phyloP scores from a whole-genome alignment of 1,140 invertebrate species.

The Pseudomyrmex gracilis region DNA sequence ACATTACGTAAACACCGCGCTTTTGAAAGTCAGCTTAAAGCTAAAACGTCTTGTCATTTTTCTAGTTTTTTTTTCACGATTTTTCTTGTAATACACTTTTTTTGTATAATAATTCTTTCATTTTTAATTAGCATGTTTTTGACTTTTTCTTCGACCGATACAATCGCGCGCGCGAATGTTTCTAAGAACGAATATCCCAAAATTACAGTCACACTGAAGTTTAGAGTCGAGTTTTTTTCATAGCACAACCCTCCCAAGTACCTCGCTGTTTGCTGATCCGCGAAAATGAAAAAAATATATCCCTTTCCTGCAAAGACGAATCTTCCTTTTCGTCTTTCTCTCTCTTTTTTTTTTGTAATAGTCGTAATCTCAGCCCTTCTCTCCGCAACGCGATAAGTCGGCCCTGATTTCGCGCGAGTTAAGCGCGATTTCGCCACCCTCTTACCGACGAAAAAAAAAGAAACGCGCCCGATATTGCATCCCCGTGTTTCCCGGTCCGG shows the following conservation, averaged over 20 bases:
- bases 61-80: not conserved
- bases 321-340: no score
- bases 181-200: not conserved
- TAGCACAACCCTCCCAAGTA: not conserved
- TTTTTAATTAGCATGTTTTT: not conserved
- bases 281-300: constrained; percentile 56
- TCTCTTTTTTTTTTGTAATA: constrained; percentile 43
- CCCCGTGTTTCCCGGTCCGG: not conserved
- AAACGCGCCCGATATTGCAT: constrained; percentile 59
- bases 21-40: not conserved
- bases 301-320: not conserved
- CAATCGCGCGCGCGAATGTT: not conserved
- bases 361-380: constrained; percentile 51
- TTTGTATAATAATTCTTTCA: not conserved
- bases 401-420: constrained; percentile 38
- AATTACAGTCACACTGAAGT: constrained; percentile 14
- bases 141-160: not conserved
- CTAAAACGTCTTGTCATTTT: no score
- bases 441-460: constrained; percentile 28
- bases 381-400: constrained; percentile 58
- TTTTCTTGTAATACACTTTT: not conserved
- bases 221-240: not conserved
- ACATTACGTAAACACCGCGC: not conserved
- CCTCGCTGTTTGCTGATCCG: constrained; percentile 48
- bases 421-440: constrained; percentile 53